A percentile compares a stretch with the other conserved stretches of the same genome.
These are phyloP conservation scores for Stenoptilia bipunctidactyla DNA, from an alignment of 2,888 invertebrate species.

Conservation along the genomic window DNA sequence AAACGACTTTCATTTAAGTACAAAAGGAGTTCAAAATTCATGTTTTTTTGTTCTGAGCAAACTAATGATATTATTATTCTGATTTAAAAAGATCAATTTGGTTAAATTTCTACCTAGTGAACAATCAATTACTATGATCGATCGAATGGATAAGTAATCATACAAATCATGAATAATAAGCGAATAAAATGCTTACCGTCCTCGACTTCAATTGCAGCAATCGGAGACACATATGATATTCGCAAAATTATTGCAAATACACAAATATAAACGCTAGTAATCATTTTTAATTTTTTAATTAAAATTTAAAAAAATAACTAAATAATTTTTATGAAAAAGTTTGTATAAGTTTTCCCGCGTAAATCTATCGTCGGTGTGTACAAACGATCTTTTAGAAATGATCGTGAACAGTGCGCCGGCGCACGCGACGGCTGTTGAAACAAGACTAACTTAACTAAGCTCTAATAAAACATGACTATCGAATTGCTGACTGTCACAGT, in stretches of 20 bases:
- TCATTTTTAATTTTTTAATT: constrained; percentile 24
- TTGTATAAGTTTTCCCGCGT: no score
- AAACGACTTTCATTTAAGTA: no score
- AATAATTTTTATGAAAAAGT: no score
- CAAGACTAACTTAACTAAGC: constrained; percentile 22
- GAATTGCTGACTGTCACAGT: not conserved
- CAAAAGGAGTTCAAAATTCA: no score
- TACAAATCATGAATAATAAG: no score
- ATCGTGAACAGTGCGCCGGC: constrained; percentile 21
- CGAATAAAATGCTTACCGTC: constrained; percentile 38
- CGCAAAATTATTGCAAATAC: constrained; percentile 45
- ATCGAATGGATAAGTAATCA: no score
- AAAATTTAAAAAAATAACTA: no score
- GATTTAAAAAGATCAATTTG: no score
- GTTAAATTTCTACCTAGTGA: no score
- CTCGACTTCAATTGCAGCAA: constrained; percentile 47
- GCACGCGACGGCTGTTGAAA: constrained; percentile 23
- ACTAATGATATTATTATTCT: no score
- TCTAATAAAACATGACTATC: not conserved
- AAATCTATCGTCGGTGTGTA: not conserved
- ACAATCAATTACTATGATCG: no score
- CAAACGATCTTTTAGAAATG: not conserved
- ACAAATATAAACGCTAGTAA: constrained; percentile 32
- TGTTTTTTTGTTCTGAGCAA: no score
- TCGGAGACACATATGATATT: constrained; percentile 44